Conservation (phyloP, 1,140 invertebrate species). For the Bombus sylvicola region DNA sequence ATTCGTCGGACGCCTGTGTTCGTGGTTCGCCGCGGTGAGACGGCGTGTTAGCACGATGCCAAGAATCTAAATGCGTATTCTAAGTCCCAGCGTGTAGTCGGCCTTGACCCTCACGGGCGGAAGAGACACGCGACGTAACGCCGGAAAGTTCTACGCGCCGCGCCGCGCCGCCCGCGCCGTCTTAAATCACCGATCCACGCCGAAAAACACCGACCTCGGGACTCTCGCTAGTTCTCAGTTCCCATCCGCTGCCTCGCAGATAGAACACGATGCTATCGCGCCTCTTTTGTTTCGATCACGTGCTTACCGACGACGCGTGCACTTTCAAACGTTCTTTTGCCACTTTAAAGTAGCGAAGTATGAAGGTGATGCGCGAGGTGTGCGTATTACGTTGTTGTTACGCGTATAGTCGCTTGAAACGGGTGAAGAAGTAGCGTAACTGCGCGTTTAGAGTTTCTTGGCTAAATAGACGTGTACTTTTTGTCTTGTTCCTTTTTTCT, state of each 20-base stretch:
- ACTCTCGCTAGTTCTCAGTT: background rate
- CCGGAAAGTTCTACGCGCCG: conserved; percentile 21
- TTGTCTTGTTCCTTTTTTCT: no score
- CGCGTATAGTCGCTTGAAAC: no score
- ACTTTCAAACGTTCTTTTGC: background rate
- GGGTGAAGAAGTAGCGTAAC: no score
- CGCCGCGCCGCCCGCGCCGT: no score
- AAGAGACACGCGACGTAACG: conserved; percentile 34
- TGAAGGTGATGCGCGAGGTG: no score
- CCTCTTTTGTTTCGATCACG: background rate
- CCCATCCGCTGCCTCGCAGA: background rate
- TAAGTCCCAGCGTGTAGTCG: conserved; percentile 62
- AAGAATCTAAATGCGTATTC: conserved; percentile 71
- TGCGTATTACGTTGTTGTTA: no score
- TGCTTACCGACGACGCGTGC: no score
- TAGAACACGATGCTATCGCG: background rate
- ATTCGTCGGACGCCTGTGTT: background rate
- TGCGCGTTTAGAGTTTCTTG: no score
- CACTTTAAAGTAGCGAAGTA: no score
- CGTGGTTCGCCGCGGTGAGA: background rate
- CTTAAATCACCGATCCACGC: background rate
- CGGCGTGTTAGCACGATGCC: conserved; percentile 48
- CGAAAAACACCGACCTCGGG: background rate
- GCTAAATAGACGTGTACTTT: no score
- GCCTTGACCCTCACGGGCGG: conserved; percentile 71